Evolutionary conservation across 2,113 vertebrate genomes (phyloP), one percentile per base, ranked within the genome.

Genomic region (Paraplagusia blochii): DNA sequence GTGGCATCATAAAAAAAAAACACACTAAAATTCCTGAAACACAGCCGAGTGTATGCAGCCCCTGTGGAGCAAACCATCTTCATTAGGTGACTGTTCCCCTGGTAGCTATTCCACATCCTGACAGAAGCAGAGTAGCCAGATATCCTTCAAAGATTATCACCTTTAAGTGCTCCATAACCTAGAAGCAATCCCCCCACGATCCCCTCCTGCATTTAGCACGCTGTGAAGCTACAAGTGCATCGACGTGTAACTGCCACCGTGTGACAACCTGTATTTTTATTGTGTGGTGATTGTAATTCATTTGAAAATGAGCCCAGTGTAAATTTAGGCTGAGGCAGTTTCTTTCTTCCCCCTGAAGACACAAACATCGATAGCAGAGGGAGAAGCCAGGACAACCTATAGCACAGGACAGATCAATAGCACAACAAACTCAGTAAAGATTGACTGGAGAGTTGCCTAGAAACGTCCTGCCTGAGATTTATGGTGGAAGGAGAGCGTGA

Each of bases 351-450:
- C 74, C 58, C 1, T n/a, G 29, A 47, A 63, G 69, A 83, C 65
- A 59, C 66, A 63, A 55, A 68, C 80, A 80, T 87, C 80, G 77
- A 83, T 82, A 77, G 69, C 6, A 22, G 60, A 49, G 61, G 66
- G 60, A 69, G 80, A 66, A 58, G 63, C 74, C 76, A 66, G 73
- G 69, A 82, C 75, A 83, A 83, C 80, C 71, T 83, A 81, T 79
- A 80, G 79, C 69, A 67, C 46, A 63, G 77, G 69, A 77, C 54
- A 49, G 80, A 85, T 86, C 80, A 11, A 87, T 88, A 71, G 65
- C 15, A n/a, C 73, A 81, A 85, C 87, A 85, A 84, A 88, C 74
- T 81, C 80, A 64, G 83, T 82, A 81, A 86, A 83, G 83, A 88
- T 86, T 85, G 79, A 86, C 77, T 81, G 64, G 75, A 80, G 73